Evolutionary conservation across 2,797 vertebrate genomes (phyloP), one percentile per base, ranked within the genome.

Genomic region (Chaetophractus vellerosus): DNA sequence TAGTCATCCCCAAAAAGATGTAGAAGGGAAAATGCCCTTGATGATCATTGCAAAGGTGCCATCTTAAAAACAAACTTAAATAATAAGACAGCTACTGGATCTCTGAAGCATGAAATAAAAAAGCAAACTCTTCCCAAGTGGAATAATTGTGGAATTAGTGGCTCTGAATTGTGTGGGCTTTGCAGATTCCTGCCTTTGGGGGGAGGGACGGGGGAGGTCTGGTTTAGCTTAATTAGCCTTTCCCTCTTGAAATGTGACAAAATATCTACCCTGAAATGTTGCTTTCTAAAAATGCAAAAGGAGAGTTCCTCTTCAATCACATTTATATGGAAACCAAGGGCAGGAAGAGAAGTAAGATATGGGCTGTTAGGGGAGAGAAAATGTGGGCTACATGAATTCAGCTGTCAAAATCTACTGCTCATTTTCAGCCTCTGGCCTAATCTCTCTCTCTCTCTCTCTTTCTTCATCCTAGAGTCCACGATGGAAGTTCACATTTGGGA

Each of bases 41-140:
- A 82, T 91, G 83, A 94, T 94, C 86, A 81, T 31, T 48, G 45
- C 66, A 93, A 93, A 95, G 59, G 61, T 76, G 71, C 71, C 85
- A 68, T 91, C 83, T 96, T 91, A 81, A 96, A 97, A 93, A 93
- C 72, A 97, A 93, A 68, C 19, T 52, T 95, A 75, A 87, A 95
- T 66, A 36, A 36, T 68, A 93, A 81, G 93, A 90, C 1, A 28
- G 33, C 38, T 87, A n/a, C 75, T 52, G n/a, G 59, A 78, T 81
- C 45, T 87, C 16, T 2, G 91, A 94, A 88, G 61, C 78, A 15
- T 68, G 94, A 96, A 94, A 74, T 81, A 74, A 93, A 64, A 72
- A 88, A 94, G 45, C 7, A 82, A 94, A 52, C 5, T 75, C 2
- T 80, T 98, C 79, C 61, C 50, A 28, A 80, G 23, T 2, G 36